Conservation (phyloP, 2,888 invertebrate species). For the Druceiella hillmani region DNA sequence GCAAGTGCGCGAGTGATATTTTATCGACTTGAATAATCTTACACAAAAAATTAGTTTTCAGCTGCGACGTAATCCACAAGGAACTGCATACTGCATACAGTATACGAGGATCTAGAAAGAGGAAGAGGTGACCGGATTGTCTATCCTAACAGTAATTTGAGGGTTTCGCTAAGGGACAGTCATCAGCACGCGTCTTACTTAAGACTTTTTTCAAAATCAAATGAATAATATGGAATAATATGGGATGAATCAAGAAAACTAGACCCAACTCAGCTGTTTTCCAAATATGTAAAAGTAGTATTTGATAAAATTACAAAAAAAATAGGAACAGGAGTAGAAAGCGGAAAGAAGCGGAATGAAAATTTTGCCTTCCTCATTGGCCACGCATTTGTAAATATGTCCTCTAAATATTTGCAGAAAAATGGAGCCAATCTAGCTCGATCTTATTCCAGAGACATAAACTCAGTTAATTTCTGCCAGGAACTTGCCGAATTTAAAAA, state of each 20-base stretch:
- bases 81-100: too few species aligned
- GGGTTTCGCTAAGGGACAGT: too few species aligned
- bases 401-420: constrained; percentile 10
- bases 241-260: constrained; percentile 6
- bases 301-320: constrained; percentile 4
- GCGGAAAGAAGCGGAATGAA: constrained; percentile 7
- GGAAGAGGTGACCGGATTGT: too few species aligned
- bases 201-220: too few species aligned
- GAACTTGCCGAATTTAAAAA: constrained; percentile 2
- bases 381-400: constrained; percentile 10
- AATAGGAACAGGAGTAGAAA: constrained; percentile 8
- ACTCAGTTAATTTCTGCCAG: constrained; percentile 1
- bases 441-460: not conserved
- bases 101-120: too few species aligned
- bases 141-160: too few species aligned
- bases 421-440: constrained; percentile 3
- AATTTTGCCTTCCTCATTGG: constrained; percentile 11
- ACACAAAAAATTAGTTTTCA: too few species aligned
- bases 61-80: too few species aligned
- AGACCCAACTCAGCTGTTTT: constrained; percentile 8
- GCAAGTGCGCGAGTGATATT: too few species aligned
- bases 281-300: constrained; percentile 9
- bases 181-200: too few species aligned
- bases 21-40: too few species aligned
- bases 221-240: too few species aligned